These are phyloP conservation scores for Drosophila carrolli DNA, from an alignment of 1,140 invertebrate species.

Conservation along the genomic window DNA sequence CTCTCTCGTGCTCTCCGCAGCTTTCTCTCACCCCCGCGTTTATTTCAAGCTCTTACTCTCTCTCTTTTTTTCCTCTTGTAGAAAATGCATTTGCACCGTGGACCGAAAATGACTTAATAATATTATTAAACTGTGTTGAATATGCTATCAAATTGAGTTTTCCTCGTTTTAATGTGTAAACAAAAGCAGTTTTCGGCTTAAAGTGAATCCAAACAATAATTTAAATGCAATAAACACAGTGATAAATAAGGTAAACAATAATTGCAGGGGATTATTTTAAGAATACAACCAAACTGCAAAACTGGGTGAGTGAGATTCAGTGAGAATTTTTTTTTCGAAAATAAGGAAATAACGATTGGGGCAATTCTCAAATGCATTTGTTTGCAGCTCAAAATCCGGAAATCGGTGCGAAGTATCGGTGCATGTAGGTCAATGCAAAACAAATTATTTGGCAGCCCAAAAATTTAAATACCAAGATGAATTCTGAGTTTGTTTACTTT, in stretches of 20 bases:
- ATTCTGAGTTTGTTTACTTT: too few relatives aligned
- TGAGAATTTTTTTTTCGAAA: not conserved
- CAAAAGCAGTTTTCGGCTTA: conserved; percentile 39
- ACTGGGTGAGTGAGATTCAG: conserved; percentile 44
- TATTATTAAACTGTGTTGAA: conserved; percentile 16
- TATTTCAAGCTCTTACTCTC: not conserved
- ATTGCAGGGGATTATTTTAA: conserved; percentile 18
- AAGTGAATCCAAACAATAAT: conserved; percentile 13
- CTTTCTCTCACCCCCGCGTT: conserved; percentile 27
- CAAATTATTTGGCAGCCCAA: too few relatives aligned
- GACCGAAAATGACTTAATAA: conserved; percentile 18
- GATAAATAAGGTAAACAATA: conserved; percentile 2
- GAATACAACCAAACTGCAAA: conserved; percentile 36
- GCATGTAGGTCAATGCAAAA: too few relatives aligned
- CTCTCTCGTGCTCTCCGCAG: conserved; percentile 13
- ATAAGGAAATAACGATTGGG: too few relatives aligned
- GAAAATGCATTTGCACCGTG: conserved; percentile 65
- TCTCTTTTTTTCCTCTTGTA: conserved; percentile 10
- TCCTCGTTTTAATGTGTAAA: conserved; percentile 10
- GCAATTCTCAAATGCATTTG: not conserved
- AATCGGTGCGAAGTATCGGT: not conserved
- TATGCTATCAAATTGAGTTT: conserved; percentile 11
- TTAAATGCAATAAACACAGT: conserved; percentile 23
- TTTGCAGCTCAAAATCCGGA: not conserved
- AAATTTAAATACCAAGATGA: too few relatives aligned